Base-by-base conservation (phyloP, 1,140 invertebrate genomes). In the Sinella curviseta region DNA sequence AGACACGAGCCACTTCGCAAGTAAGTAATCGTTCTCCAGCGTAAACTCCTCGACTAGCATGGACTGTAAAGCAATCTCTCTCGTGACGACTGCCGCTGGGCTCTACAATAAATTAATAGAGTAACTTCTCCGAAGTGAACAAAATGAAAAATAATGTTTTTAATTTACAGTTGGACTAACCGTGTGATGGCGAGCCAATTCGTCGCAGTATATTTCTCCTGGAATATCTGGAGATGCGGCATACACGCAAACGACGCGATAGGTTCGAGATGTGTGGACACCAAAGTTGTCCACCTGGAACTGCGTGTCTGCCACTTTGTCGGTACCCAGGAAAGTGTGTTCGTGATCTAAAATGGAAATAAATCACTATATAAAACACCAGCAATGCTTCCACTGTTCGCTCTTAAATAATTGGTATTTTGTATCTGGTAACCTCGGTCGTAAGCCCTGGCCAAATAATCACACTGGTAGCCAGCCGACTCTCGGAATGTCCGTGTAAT, bases 101-200 rank as follows among this genome's bases (percentile, higher is more conserved):
- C 65, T 31, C 65, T 70, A 16, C 12, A 60, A 60, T 26, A 60
- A 60, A 60, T 17, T 26, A 48, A 48, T 4, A n/a, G n/a, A n/a
- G n/a, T n/a, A n/a, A n/a, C n/a, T n/a, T n/a, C n/a, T n/a, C n/a
- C n/a, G n/a, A n/a, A n/a, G n/a, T n/a, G n/a, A n/a, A n/a, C n/a
- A n/a, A n/a, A n/a, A n/a, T n/a, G n/a, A n/a, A n/a, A n/a, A n/a
- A n/a, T n/a, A n/a, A 48, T 20, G 57, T 26, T 16, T 65, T 60
- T 60, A 60, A 60, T 60, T 48, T 60, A 26, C 24, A 70, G 14
- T 70, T 31, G 31, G 65, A 26, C 8, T 8, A 31, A 70, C 65
- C 4, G 65, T 70, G n/a, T 70, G 65, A 33, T 70, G 65, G n/a
- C 65, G 65, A 70, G 65, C 65, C 31, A 70, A 70, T n/a, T 70